Evolutionary conservation across 2,797 vertebrate species (phyloP).

Genomic region (Echiichthys vipera): DNA sequence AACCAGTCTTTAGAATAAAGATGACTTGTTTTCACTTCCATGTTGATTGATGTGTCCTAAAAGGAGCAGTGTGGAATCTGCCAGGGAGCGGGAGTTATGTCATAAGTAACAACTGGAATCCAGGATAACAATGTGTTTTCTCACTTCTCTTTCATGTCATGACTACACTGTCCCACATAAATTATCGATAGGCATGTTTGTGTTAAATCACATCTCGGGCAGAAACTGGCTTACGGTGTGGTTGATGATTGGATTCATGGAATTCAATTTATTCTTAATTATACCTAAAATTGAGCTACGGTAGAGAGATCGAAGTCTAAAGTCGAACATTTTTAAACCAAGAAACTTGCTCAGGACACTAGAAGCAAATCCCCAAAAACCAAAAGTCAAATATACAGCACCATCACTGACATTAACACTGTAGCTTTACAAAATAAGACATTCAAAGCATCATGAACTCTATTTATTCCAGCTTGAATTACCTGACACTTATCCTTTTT

Average conservation of each 20-base stretch:
- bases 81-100: slow-evolving; percentile 12
- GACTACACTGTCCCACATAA: neutral
- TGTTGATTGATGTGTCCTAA: slow-evolving; percentile 14
- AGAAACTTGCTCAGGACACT: neutral
- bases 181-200: neutral
- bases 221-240: neutral
- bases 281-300: neutral
- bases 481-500: slow-evolving; percentile 8
- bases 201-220: neutral
- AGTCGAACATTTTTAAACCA: neutral
- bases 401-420: neutral
- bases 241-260: slow-evolving; percentile 22
- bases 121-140: neutral
- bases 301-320: neutral
- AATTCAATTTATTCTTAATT: slow-evolving; percentile 23
- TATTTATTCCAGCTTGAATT: neutral
- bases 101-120: slow-evolving; percentile 40
- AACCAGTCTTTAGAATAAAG: slow-evolving; percentile 1
- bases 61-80: slow-evolving; percentile 9
- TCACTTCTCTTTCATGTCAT: neutral
- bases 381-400: neutral
- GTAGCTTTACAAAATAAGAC: neutral
- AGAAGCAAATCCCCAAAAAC: neutral
- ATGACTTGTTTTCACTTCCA: neutral
- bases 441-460: neutral